Evolutionary conservation across 2,888 invertebrate species (phyloP).

Genomic region (Lithophane semibrunnea): DNA sequence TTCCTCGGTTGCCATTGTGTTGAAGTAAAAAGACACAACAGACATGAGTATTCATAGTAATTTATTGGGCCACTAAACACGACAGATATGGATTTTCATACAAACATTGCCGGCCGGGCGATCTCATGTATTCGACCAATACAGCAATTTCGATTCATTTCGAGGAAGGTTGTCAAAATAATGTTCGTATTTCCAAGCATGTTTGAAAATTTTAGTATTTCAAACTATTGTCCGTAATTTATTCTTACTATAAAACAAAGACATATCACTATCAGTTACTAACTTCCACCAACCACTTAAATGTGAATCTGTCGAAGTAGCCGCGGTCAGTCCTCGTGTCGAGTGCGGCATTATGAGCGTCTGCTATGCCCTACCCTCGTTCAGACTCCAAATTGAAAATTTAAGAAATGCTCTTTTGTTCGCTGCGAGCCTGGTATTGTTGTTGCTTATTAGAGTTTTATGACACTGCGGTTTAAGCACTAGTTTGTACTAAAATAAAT

Average conservation of each 20-base stretch:
- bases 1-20: too few species aligned
- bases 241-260: background rate
- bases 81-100: too few species aligned
- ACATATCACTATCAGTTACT: conserved; percentile 40
- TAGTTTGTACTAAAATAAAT: background rate
- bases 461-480: conserved; percentile 15
- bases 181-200: too few species aligned
- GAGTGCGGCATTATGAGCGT: conserved; percentile 87
- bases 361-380: conserved; percentile 81
- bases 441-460: conserved; percentile 35
- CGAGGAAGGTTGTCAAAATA: too few species aligned
- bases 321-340: conserved; percentile 86
- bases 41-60: too few species aligned
- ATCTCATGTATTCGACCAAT: too few species aligned
- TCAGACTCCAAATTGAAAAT: conserved; percentile 83
- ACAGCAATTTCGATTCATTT: too few species aligned
- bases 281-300: conserved; percentile 71
- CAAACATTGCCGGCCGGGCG: too few species aligned
- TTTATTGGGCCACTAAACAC: too few species aligned
- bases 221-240: background rate
- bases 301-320: conserved; percentile 87
- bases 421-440: conserved; percentile 34
- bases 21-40: too few species aligned
- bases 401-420: conserved; percentile 80
- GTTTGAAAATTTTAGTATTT: background rate